Base-by-base conservation (phyloP, 1,140 invertebrate species). In the Chrysoperla carnea region DNA sequence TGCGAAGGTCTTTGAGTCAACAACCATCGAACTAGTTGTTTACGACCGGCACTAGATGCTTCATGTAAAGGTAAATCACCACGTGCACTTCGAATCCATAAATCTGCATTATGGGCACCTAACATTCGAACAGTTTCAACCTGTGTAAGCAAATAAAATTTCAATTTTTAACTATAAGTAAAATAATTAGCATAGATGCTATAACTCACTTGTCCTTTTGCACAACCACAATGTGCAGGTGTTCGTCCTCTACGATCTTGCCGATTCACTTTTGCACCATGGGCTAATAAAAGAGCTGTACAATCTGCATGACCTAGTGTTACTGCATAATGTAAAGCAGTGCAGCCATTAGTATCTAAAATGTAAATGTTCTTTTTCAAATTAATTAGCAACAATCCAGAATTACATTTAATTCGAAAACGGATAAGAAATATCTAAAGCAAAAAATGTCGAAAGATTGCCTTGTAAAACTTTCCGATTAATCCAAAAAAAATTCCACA, bases 1-100 rank as follows among this genome's bases (percentile, higher is more conserved):
- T 86, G 76, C 37, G 84, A 82, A 0, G 85, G 84, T 44, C 84
- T 66, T 49, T 83, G 78, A 28, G 76, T 73, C 17, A 93, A 64
- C 6, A 96, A 62, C 90, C 90, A 96, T 52, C 77, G 71, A 0
- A 92, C 75, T 36, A 91, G 54, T 51, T 90, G 91, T 46, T 85
- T 77, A 45, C 90, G 71, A 5, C 92, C 90, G 1, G 87, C 92
- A 29, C 82, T 76, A 1, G 94, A 86, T 0, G 94, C 93, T 61
- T 99, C 94, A 59, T 98, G 95, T 11, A 96, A 60, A 0, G 91
- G 89, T 39, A 87, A 66, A 65, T 95, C 89, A 0, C 90, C 91
- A 52, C 83, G 76, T 7, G 86, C 80, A 56, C 95, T 98, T 43
- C 81, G 69, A n/a, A 86, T 64, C 80, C 93, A 95, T 11, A 98